A percentile compares a stretch with the other conserved stretches of the same genome.
These are phyloP conservation scores for Bombus sibiricus DNA, from an alignment of 1,140 invertebrate species.

Conservation along the genomic window DNA sequence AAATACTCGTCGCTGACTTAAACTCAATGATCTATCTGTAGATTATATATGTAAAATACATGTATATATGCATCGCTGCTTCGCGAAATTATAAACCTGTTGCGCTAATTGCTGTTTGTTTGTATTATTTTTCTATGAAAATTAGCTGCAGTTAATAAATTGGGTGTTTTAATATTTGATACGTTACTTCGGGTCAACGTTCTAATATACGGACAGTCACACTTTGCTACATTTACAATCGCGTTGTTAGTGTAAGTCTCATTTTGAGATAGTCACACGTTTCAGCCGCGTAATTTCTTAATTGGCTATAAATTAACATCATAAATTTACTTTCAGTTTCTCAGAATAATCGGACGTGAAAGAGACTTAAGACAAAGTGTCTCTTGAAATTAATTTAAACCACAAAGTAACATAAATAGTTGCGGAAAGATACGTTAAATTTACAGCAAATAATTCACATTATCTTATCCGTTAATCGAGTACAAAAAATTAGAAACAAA, in stretches of 20 bases:
- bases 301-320: no score
- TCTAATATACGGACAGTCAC: no score
- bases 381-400: no score
- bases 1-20: background rate
- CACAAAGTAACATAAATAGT: no score
- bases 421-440: background rate
- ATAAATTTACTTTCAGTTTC: background rate
- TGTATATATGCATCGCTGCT: slow-evolving; percentile 38
- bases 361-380: background rate
- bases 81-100: slow-evolving; percentile 59
- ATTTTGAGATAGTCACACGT: background rate
- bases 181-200: background rate
- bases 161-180: background rate
- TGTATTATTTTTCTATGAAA: slow-evolving; percentile 39
- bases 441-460: background rate
- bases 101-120: slow-evolving; percentile 43
- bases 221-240: background rate
- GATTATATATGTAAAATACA: background rate
- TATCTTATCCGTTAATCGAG: background rate
- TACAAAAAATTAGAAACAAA: background rate
- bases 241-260: background rate
- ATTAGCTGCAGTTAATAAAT: no score
- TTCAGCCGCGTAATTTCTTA: no score
- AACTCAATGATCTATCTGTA: background rate
- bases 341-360: background rate